Percentiles rank a stretch among this genome's conserved stretches.
Evolutionary conservation across 2,888 invertebrate genomes (phyloP).

Genomic region (Silvanus unidentatus): DNA sequence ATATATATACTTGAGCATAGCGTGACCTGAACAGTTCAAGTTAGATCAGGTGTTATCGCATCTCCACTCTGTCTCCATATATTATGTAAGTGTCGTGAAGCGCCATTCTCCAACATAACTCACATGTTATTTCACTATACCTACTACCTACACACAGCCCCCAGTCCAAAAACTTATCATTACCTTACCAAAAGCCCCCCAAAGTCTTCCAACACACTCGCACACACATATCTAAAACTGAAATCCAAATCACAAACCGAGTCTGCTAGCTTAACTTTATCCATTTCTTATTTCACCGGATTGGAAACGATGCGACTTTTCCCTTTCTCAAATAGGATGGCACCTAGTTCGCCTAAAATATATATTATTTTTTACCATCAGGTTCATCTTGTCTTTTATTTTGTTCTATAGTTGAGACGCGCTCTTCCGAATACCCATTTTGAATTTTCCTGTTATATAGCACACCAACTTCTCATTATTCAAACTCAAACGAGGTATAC

Average conservation of each 20-base stretch:
- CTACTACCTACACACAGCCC: too few species aligned
- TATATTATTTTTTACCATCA: too few species aligned
- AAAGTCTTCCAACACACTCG: neutral
- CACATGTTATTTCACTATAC: slow-evolving; percentile 27
- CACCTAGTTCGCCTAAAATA: too few species aligned
- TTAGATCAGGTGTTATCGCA: slow-evolving; percentile 42
- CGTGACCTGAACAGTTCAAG: slow-evolving; percentile 31
- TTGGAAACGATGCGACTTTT: slow-evolving; percentile 12
- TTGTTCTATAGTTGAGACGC: too few species aligned
- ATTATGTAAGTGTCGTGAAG: slow-evolving; percentile 31
- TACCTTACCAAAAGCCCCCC: slow-evolving; percentile 14
- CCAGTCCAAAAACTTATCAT: slow-evolving; percentile 28
- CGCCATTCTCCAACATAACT: slow-evolving; percentile 27
- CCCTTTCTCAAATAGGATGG: too few species aligned
- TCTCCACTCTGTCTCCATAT: slow-evolving; percentile 41
- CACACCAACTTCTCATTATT: too few species aligned
- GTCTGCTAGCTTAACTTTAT: slow-evolving; percentile 25
- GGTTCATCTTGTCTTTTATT: too few species aligned
- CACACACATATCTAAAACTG: neutral
- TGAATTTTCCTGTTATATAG: too few species aligned
- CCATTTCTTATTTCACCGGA: slow-evolving; percentile 28
- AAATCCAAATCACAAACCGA: slow-evolving; percentile 27
- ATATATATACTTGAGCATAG: too few species aligned
- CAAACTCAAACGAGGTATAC: too few species aligned
- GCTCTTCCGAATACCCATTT: too few species aligned